Evolutionary conservation across 2,797 vertebrate genomes (phyloP), one percentile per base, ranked within the genome.

Genomic region (Crenuchus spilurus): DNA sequence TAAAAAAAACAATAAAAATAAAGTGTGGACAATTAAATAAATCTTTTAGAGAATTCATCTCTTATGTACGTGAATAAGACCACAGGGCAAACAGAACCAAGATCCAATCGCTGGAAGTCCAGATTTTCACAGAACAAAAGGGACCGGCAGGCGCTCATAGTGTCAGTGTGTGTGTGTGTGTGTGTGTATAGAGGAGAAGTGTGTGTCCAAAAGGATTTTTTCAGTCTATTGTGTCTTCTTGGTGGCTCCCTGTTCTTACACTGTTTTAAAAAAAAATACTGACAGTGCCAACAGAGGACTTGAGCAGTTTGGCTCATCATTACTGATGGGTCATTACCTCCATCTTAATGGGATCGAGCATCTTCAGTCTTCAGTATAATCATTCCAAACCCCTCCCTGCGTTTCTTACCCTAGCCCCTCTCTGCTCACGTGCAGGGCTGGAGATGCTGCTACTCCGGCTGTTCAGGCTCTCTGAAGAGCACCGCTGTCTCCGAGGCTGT

Each of bases 1-100:
- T 84, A 64, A 82, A 80, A 88, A 84, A 75, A 74, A 79, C 7
- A 22, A 0, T 4, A n/a, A 44, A 44, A 20, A 24, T 13, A 7
- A 58, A 35, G 6, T 35, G 1, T 14, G 51, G 54, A 57, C 13
- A 57, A 6, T 37, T 60, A 60, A 58, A 58, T 42, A 41, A 28
- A 14, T 44, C 14, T 13, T 24, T 63, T n/a, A 33, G 6, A 31
- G 31, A 65, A 20, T 11, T 54, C 18, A 22, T n/a, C 5, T 44
- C 5, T 22, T 9, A 24, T 14, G 7, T 28, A 14, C 33, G 42
- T 44, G 8, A 54, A 6, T 22, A 67, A 70, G 6, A 63, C 48
- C 58, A 70, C 66, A 63, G 57, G 66, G n/a, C 24, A 14, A 61
- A 5, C 7, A 26, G 57, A 69, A 54, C 58, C 48, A 10, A 60